phyloP scores from a whole-genome alignment of 2,888 invertebrate species.

The Leptinotarsa haldemani region DNA sequence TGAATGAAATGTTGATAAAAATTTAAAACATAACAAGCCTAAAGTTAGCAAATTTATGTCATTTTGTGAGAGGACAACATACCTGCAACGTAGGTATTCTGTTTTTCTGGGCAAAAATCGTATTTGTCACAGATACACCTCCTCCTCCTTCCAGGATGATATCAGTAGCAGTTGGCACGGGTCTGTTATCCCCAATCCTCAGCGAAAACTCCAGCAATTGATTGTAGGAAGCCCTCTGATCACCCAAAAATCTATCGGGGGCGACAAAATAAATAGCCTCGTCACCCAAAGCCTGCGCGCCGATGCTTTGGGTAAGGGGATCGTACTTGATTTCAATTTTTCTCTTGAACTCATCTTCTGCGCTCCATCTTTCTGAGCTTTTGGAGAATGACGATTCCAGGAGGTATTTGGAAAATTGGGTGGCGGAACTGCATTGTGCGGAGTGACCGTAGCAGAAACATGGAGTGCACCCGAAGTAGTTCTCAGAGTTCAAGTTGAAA shows the following conservation, averaged over 20 bases:
- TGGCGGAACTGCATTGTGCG: conserved; percentile 88
- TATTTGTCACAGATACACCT: conserved; percentile 83
- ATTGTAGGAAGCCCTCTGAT: conserved; percentile 94
- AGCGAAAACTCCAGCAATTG: conserved; percentile 90
- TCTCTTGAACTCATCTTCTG: conserved; percentile 72
- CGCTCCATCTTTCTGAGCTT: conserved; percentile 88
- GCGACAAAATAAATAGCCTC: conserved; percentile 92
- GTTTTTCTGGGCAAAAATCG: conserved; percentile 94
- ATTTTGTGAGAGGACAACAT: conserved; percentile 42
- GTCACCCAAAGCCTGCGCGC: conserved; percentile 76
- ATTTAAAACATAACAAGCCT: too few species aligned
- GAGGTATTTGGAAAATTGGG: conserved; percentile 62
- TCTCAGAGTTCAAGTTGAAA: conserved; percentile 87
- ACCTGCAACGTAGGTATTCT: conserved; percentile 80
- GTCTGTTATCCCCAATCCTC: conserved; percentile 84
- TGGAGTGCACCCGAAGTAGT: conserved; percentile 96
- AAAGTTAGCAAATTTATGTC: background rate
- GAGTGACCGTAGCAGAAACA: conserved; percentile 99
- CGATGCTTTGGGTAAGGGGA: conserved; percentile 82
- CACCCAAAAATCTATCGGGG: conserved; percentile 85
- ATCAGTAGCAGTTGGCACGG: conserved; percentile 86
- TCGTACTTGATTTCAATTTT: conserved; percentile 79
- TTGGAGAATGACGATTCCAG: conserved; percentile 88
- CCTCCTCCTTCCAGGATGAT: conserved; percentile 85
- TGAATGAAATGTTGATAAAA: too few species aligned